Evolutionary conservation across 2,113 vertebrate genomes (phyloP).

Genomic region (Panurus biarmicus): DNA sequence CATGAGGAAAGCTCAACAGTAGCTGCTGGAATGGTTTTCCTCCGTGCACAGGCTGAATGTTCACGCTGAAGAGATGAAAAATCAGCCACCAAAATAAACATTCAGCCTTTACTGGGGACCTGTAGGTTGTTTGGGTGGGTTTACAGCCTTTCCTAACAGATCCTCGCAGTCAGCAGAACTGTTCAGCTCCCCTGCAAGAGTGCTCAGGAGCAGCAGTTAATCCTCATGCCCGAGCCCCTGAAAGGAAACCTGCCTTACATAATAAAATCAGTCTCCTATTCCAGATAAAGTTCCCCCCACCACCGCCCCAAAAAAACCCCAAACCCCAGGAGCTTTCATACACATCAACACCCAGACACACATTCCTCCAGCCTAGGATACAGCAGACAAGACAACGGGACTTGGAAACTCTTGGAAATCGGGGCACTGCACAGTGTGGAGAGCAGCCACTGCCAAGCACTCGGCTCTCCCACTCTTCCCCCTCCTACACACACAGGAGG

Average conservation of each 20-base stretch:
- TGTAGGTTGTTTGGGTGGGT: neutral
- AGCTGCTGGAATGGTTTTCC: neutral
- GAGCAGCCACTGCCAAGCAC: neutral
- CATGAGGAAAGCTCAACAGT: neutral
- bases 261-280: neutral
- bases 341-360: neutral
- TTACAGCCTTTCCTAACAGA: neutral
- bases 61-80: neutral
- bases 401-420: slow-evolving; percentile 14
- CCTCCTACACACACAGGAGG: slow-evolving; percentile 18
- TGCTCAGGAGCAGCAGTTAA: neutral
- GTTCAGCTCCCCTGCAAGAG: neutral
- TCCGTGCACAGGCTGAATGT: neutral
- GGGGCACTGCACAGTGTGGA: neutral
- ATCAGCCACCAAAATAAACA: neutral
- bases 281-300: neutral
- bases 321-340: neutral
- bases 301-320: fast-evolving
- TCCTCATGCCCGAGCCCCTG: neutral
- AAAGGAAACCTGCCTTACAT: neutral
- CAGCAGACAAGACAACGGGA: neutral
- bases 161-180: neutral
- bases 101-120: neutral
- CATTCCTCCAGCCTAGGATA: neutral
- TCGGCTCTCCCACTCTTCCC: slow-evolving; percentile 9